These are phyloP conservation scores for Sylvilagus floridanus DNA, from an alignment of 2,797 vertebrate species.

Conservation along the genomic window DNA sequence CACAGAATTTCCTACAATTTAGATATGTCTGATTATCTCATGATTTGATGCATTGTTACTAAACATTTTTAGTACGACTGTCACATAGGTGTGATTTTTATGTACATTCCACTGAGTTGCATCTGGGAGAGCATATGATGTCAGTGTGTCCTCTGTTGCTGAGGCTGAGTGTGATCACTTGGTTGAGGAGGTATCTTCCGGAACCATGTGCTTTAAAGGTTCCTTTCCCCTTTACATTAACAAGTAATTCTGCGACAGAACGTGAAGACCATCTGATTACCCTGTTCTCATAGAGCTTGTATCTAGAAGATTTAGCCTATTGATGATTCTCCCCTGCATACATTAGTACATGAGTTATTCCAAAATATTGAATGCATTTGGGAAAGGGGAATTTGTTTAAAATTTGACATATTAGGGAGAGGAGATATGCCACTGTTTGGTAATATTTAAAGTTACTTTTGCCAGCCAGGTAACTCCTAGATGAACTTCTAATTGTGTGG, in stretches of 20 bases:
- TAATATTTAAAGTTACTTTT: conserved; percentile 46
- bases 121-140: background rate
- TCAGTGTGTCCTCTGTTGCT: background rate
- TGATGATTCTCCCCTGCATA: background rate
- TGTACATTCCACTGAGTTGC: background rate
- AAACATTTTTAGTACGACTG: conserved; percentile 23
- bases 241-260: background rate
- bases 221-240: background rate
- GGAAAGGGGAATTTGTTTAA: conserved; percentile 23
- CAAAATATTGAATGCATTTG: conserved; percentile 1
- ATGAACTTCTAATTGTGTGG: background rate
- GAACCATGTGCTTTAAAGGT: background rate
- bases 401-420: background rate
- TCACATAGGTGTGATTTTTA: background rate
- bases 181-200: background rate
- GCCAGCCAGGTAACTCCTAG: background rate
- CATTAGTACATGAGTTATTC: background rate
- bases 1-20: background rate
- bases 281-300: background rate
- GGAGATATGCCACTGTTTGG: background rate
- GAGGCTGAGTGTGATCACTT: background rate
- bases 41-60: conserved; percentile 1
- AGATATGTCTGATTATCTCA: background rate
- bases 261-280: background rate
- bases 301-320: background rate